A percentile compares a stretch with the other conserved stretches of the same genome.
Conservation (phyloP, 2,888 invertebrate genomes). For the Thecophora atra region DNA sequence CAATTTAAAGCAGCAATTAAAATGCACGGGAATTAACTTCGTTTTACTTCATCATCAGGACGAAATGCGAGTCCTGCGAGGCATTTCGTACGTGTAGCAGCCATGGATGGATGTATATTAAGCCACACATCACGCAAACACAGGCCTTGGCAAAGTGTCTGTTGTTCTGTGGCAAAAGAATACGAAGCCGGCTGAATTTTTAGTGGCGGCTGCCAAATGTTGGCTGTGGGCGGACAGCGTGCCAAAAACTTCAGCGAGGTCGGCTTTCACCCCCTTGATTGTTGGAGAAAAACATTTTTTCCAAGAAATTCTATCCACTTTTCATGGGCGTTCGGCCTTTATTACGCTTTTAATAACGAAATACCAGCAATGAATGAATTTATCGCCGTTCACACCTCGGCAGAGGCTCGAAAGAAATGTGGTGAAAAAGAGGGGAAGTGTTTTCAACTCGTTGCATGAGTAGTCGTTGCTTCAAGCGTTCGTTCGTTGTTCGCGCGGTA, state of each 20-base stretch:
- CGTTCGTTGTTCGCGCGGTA: background rate
- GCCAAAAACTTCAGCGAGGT: no score
- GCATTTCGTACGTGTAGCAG: background rate
- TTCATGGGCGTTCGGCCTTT: background rate
- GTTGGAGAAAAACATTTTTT: no score
- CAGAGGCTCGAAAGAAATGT: background rate
- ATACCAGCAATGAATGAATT: conserved; percentile 23
- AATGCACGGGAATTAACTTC: background rate
- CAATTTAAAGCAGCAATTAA: background rate
- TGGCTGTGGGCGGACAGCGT: no score
- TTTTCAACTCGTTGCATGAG: background rate
- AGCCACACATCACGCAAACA: no score
- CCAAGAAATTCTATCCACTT: background rate
- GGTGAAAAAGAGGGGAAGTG: background rate
- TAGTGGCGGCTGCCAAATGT: no score
- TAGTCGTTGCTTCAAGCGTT: background rate
- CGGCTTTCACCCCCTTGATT: no score
- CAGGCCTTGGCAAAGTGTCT: background rate
- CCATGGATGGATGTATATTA: no score
- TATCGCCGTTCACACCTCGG: conserved; percentile 27
- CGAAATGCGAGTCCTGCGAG: background rate
- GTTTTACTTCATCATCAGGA: background rate
- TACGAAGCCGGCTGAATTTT: no score
- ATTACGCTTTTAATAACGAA: conserved; percentile 16
- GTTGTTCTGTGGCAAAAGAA: background rate